Conservation (phyloP, 1,140 invertebrate species). For the Zophobas morio region DNA sequence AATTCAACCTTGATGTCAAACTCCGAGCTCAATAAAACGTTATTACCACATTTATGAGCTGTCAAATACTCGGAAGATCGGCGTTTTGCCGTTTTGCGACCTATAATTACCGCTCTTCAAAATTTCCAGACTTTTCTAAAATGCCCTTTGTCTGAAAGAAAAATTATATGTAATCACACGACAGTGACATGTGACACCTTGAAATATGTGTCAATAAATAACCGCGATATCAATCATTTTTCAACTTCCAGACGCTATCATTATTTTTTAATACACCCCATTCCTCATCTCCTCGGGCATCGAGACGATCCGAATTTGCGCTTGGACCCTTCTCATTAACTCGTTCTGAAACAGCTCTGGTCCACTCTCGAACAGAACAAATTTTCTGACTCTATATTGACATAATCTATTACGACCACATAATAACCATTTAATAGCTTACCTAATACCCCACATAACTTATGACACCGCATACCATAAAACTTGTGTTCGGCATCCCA, state of each 20-base stretch:
- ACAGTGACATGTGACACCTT: constrained; percentile 47
- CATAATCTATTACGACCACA: background rate
- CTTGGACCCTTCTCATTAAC: constrained; percentile 6
- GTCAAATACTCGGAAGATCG: constrained; percentile 56
- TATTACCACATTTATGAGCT: constrained; percentile 63
- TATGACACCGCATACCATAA: background rate
- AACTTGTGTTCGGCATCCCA: background rate
- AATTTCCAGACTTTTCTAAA: constrained; percentile 45
- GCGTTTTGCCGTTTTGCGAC: constrained; percentile 55
- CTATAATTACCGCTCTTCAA: constrained; percentile 61
- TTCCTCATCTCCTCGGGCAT: constrained; percentile 22
- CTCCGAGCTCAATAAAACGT: constrained; percentile 58
- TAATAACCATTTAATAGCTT: background rate
- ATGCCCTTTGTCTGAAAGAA: constrained; percentile 41
- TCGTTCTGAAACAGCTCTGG: background rate
- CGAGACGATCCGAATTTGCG: background rate
- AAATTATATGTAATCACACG: constrained; percentile 48
- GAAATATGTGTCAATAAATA: constrained; percentile 49
- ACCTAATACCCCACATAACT: background rate
- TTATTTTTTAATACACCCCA: constrained; percentile 36
- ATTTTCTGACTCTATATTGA: background rate
- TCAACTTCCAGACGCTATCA: constrained; percentile 39
- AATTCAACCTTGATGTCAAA: constrained; percentile 63
- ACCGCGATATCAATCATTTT: constrained; percentile 44
- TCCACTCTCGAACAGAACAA: background rate